A percentile compares a stretch with the other conserved stretches of the same genome.
These are phyloP conservation scores for Panagrolaimus sp. DNA, from an alignment of 1,140 invertebrate species.

Conservation along the genomic window DNA sequence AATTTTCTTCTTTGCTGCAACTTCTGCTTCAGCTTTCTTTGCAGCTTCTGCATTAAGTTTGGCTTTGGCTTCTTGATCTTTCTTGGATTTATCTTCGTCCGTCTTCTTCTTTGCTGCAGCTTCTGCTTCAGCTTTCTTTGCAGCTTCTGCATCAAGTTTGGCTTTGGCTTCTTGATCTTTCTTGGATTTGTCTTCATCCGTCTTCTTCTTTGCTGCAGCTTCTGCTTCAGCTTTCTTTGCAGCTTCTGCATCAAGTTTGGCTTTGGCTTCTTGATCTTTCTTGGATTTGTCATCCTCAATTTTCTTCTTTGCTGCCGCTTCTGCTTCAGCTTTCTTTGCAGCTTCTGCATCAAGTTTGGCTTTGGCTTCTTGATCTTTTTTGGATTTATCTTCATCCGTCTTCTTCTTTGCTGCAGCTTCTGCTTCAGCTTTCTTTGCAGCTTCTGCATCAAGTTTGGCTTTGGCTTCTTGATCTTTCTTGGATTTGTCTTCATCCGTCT, in stretches of 20 bases:
- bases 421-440: background rate
- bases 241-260: constrained; percentile 1
- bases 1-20: constrained; percentile 10
- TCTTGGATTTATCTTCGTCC: background rate
- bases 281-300: background rate
- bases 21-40: background rate
- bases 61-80: background rate
- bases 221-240: background rate
- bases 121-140: constrained; percentile 2
- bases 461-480: background rate
- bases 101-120: constrained; percentile 1
- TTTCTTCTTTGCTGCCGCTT: no score
- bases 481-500: background rate
- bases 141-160: constrained; percentile 5
- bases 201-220: constrained; percentile 11
- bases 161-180: background rate
- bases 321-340: background rate
- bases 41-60: background rate
- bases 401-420: constrained; percentile 11
- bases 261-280: background rate
- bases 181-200: background rate
- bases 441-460: background rate
- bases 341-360: constrained; percentile 4
- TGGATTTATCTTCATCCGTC: background rate
- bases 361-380: background rate